Conservation (phyloP, 1,140 invertebrate genomes). For the Drosophila trapezifrons region DNA sequence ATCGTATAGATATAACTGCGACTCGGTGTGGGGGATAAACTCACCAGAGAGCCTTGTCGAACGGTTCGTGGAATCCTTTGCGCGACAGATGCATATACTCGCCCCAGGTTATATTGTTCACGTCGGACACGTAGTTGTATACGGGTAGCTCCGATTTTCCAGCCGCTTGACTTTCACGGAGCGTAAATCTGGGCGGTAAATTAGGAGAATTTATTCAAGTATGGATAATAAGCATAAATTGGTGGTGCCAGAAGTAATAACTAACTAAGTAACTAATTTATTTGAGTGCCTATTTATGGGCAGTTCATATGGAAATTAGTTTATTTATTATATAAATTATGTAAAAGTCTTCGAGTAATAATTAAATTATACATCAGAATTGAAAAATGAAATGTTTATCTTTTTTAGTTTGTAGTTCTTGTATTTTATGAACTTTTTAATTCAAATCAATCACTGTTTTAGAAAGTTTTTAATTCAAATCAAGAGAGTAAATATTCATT, state of each 20-base stretch:
- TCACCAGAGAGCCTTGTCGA: conserved; percentile 83
- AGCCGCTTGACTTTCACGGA: conserved; percentile 47
- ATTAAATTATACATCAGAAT: too few relatives aligned
- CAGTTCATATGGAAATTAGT: too few relatives aligned
- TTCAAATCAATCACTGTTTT: too few relatives aligned
- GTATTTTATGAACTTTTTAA: too few relatives aligned
- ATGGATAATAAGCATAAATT: not conserved
- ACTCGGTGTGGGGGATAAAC: conserved; percentile 18
- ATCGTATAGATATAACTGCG: not conserved
- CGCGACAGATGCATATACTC: conserved; percentile 84
- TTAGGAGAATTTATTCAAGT: too few relatives aligned
- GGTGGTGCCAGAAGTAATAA: not conserved
- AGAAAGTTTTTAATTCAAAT: too few relatives aligned
- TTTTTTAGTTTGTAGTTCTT: too few relatives aligned
- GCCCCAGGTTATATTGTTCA: conserved; percentile 84
- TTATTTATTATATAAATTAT: too few relatives aligned
- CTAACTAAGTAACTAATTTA: not conserved
- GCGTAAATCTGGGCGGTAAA: conserved; percentile 41
- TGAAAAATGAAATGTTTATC: too few relatives aligned
- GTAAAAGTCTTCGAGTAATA: too few relatives aligned
- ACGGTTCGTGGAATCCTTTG: conserved; percentile 82
- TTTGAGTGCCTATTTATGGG: too few relatives aligned
- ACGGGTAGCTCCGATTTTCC: conserved; percentile 83
- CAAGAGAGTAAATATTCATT: too few relatives aligned
- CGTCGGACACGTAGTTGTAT: conserved; percentile 85